Percentiles rank a stretch among this genome's conserved stretches.
These are phyloP conservation scores for Bambusicola thoracicus DNA, from an alignment of 2,113 vertebrate species.

Conservation along the genomic window DNA sequence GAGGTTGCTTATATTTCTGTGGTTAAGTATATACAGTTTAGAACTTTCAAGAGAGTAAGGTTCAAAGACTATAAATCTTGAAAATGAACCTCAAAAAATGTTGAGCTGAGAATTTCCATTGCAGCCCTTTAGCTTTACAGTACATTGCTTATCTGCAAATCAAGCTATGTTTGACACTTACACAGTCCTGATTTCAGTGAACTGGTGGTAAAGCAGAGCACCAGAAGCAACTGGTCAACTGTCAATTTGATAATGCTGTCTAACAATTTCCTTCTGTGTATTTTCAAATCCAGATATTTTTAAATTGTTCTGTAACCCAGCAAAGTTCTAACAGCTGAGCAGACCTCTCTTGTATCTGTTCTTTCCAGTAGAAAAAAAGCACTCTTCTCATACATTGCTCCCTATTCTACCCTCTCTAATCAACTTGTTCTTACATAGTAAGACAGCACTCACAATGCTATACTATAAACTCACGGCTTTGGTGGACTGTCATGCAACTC, in stretches of 20 bases:
- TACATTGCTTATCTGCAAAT: neutral
- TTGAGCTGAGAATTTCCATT: neutral
- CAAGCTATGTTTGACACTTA: neutral
- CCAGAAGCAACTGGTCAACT: neutral
- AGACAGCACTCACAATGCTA: fast-evolving
- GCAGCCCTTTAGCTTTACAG: neutral
- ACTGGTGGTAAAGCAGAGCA: neutral
- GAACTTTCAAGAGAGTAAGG: neutral
- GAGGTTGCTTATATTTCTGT: neutral
- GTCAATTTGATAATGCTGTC: neutral
- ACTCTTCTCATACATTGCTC: neutral
- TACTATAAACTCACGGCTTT: neutral
- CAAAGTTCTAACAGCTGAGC: neutral
- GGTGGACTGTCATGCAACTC: neutral
- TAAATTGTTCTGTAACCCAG: neutral
- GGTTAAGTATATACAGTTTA: neutral
- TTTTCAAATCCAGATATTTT: neutral
- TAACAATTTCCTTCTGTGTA: neutral
- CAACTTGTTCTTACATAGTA: constrained; percentile 18
- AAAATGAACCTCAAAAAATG: neutral
- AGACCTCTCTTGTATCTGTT: neutral
- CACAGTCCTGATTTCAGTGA: neutral
- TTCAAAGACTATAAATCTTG: neutral
- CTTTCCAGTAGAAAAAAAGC: neutral
- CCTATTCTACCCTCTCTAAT: constrained; percentile 1